phyloP scores from a whole-genome alignment of 2,888 invertebrate species.

The Pristionchus fissidentatus region DNA sequence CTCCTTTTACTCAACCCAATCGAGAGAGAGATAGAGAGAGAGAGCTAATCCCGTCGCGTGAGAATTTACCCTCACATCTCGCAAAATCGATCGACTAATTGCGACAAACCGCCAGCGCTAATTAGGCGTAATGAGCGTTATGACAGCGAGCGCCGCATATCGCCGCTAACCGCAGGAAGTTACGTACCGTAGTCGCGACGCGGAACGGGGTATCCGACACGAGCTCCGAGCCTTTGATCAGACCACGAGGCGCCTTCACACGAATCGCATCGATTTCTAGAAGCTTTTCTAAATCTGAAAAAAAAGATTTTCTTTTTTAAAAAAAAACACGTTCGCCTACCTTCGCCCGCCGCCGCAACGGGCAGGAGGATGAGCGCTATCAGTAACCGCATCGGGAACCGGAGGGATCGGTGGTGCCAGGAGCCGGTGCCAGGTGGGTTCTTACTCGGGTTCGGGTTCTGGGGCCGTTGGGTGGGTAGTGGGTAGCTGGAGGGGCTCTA shows the following conservation, averaged over 20 bases:
- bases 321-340: not conserved
- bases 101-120: not conserved
- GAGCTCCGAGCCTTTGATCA: conserved; percentile 37
- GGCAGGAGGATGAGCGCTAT: not conserved
- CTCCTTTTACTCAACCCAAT: not conserved
- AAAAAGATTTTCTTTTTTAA: not conserved
- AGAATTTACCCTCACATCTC: not conserved
- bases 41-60: not conserved
- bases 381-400: not conserved
- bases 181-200: conserved; percentile 32
- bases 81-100: not conserved
- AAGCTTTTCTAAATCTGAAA: not conserved
- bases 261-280: conserved; percentile 30
- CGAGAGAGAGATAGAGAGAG: no score
- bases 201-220: conserved; percentile 41
- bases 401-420: not conserved
- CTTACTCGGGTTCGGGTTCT: not conserved
- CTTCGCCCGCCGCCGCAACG: not conserved
- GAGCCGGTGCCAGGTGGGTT: not conserved
- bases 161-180: not conserved
- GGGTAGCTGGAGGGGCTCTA: not conserved
- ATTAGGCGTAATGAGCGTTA: not conserved
- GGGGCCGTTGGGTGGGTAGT: not conserved
- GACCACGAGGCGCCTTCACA: conserved; percentile 37
- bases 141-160: not conserved